These are phyloP conservation scores for Zaprionus nigranus DNA, from an alignment of 1,140 invertebrate species.

Conservation along the genomic window DNA sequence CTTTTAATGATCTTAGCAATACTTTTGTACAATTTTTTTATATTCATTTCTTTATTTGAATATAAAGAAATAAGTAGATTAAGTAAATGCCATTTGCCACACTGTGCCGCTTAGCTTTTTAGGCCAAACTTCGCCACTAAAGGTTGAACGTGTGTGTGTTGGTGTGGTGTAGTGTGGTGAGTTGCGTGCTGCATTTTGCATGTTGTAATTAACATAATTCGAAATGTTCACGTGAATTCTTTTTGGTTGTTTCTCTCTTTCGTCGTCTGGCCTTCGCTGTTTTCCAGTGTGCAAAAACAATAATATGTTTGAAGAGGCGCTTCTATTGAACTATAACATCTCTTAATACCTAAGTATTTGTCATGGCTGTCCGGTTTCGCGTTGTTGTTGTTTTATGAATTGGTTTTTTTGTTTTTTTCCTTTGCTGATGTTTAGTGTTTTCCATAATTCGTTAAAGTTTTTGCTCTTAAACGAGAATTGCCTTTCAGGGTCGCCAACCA, in stretches of 20 bases:
- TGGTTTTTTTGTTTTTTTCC: not conserved
- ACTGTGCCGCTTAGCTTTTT: slow-evolving; percentile 34
- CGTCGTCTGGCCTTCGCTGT: too few species aligned
- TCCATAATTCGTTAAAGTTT: slow-evolving; percentile 18
- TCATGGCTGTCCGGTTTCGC: slow-evolving; percentile 34
- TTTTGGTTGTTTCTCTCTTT: not conserved
- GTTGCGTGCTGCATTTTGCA: slow-evolving; percentile 48
- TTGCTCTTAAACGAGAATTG: slow-evolving; percentile 49
- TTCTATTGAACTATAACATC: slow-evolving; percentile 30
- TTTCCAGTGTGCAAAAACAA: not conserved
- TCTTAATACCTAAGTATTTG: slow-evolving; percentile 22
- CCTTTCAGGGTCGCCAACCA: slow-evolving; percentile 44
- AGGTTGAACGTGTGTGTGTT: slow-evolving; percentile 3
- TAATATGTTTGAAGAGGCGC: not conserved
- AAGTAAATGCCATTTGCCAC: not conserved
- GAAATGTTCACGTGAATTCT: slow-evolving; percentile 47
- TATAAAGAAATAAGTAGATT: not conserved
- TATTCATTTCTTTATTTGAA: not conserved
- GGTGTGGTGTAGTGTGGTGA: slow-evolving; percentile 18
- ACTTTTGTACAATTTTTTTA: not conserved
- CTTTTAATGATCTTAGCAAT: not conserved
- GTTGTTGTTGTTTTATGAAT: slow-evolving; percentile 27
- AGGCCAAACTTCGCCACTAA: slow-evolving; percentile 22
- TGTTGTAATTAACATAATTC: slow-evolving; percentile 53
- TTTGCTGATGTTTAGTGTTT: slow-evolving; percentile 13